Percentiles rank a stretch among this genome's conserved stretches.
Evolutionary conservation across 1,140 invertebrate species (phyloP).

Genomic region (Drosophila sulfurigaster): DNA sequence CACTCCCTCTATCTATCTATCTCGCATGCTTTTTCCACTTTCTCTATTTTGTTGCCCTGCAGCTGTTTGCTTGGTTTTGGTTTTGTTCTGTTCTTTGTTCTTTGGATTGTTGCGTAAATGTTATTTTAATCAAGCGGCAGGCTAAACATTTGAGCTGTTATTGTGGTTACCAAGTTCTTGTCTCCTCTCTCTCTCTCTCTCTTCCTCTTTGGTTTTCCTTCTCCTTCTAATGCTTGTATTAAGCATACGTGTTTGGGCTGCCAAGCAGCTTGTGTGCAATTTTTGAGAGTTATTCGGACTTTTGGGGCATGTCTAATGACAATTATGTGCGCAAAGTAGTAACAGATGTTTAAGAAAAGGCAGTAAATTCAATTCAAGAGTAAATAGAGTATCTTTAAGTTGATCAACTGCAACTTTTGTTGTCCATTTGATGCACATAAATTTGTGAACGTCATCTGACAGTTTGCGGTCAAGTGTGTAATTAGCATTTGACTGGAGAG

Average conservation of each 20-base stretch:
- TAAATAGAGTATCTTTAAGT: not conserved
- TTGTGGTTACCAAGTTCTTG: slow-evolving; percentile 32
- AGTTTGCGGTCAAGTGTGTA: slow-evolving; percentile 34
- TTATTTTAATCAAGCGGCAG: slow-evolving; percentile 64
- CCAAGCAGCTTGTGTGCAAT: slow-evolving; percentile 11
- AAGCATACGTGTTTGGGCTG: slow-evolving; percentile 20
- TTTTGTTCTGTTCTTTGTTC: slow-evolving; percentile 53
- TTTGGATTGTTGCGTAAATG: slow-evolving; percentile 60
- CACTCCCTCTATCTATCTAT: slow-evolving; percentile 4
- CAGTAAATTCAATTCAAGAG: too few species aligned
- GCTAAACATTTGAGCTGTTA: slow-evolving; percentile 49
- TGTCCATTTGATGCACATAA: slow-evolving; percentile 36
- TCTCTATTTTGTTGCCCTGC: slow-evolving; percentile 33
- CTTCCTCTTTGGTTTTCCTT: not conserved
- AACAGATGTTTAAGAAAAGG: not conserved
- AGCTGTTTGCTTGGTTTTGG: slow-evolving; percentile 58
- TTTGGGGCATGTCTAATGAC: not conserved
- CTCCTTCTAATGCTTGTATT: slow-evolving; percentile 12
- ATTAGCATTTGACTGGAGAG: slow-evolving; percentile 32
- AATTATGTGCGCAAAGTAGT: not conserved
- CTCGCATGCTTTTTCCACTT: slow-evolving; percentile 2
- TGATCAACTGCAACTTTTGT: not conserved
- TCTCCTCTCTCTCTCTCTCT: too few species aligned
- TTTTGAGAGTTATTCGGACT: not conserved
- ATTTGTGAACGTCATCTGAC: slow-evolving; percentile 20